phyloP scores from a whole-genome alignment of 2,888 invertebrate species.

The Oxyteleia sp. region DNA sequence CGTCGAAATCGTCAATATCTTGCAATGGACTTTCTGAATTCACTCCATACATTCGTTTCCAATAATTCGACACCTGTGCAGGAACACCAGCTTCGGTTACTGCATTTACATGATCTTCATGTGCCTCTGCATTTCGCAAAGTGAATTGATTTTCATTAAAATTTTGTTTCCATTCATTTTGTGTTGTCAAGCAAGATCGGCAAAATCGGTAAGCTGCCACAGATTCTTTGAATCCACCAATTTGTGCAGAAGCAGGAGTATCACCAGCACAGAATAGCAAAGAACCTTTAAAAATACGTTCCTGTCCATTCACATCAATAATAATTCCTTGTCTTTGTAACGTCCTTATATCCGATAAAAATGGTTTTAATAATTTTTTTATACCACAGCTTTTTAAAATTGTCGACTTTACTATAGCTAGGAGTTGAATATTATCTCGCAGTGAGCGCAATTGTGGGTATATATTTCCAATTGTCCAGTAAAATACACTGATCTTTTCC shows the following conservation, averaged over 20 bases:
- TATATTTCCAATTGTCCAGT: constrained; percentile 50
- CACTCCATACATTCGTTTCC: constrained; percentile 66
- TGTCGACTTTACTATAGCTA: constrained; percentile 57
- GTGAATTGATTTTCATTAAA: constrained; percentile 27
- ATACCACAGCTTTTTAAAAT: constrained; percentile 66
- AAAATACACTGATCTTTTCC: constrained; percentile 48
- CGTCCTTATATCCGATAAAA: constrained; percentile 60
- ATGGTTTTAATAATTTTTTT: constrained; percentile 63
- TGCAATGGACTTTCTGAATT: constrained; percentile 52
- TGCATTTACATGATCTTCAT: constrained; percentile 13
- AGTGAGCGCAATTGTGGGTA: constrained; percentile 60
- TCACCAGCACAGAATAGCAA: constrained; percentile 71
- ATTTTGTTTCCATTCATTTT: constrained; percentile 23
- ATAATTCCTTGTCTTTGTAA: constrained; percentile 68
- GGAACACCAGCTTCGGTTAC: constrained; percentile 5
- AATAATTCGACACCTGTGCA: constrained; percentile 30
- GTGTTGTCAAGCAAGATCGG: constrained; percentile 61
- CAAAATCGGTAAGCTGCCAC: constrained; percentile 73
- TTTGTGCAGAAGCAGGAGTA: constrained; percentile 70
- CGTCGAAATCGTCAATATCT: constrained; percentile 35
- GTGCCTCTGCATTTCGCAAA: background rate
- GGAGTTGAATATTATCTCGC: constrained; percentile 63
- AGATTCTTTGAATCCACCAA: constrained; percentile 75
- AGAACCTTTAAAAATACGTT: constrained; percentile 65
- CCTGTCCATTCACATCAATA: constrained; percentile 26